Evolutionary conservation across 2,113 vertebrate species (phyloP), one percentile per base, ranked within the genome.

Genomic region (Micronycteris hirsuta): DNA sequence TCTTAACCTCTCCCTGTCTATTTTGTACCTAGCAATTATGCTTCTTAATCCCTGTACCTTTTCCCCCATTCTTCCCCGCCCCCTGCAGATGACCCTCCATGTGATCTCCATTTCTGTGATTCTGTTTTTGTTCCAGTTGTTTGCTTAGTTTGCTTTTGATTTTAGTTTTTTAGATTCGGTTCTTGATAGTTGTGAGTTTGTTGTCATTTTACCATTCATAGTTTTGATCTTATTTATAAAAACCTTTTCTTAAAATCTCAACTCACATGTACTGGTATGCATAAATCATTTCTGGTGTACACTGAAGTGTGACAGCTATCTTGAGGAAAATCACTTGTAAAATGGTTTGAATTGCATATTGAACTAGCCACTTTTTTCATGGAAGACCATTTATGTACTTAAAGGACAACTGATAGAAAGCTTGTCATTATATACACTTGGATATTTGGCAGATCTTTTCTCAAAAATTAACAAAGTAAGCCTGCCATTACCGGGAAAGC

Each of bases 371-470:
- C 24, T 47, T 68, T 58, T 73, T 94, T 54, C 54, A 56, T 54
- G 12, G 70, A 73, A 90, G 26, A 73, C 33, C 4, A 20, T 26
- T 36, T 28, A 65, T 96, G 83, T 6, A 74, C n/a, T 77, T 86
- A 65, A 58, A 90, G 58, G 61, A 93, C 14, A 24, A 93, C 33
- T 80, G 43, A 58, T 65, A 47, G 77, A 82, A n/a, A 91, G 67
- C 45, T 43, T 77, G 38, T 61, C 31, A 24, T 78, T 93, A 74
- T 96, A 96, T 0, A 49, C 56, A 94, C n/a, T 86, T 96, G 63
- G 17, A 45, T 74, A 81, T 94, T 88, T 92, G 82, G 58, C 56
- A 85, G 52, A 73, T 43, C 47, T 90, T 95, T 97, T 90, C 68
- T 96, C 41, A 38, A 90, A 89, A 89, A 43, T 82, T 38, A 95